Conservation (phyloP, 2,888 invertebrate species). For the Rhingia campestris region DNA sequence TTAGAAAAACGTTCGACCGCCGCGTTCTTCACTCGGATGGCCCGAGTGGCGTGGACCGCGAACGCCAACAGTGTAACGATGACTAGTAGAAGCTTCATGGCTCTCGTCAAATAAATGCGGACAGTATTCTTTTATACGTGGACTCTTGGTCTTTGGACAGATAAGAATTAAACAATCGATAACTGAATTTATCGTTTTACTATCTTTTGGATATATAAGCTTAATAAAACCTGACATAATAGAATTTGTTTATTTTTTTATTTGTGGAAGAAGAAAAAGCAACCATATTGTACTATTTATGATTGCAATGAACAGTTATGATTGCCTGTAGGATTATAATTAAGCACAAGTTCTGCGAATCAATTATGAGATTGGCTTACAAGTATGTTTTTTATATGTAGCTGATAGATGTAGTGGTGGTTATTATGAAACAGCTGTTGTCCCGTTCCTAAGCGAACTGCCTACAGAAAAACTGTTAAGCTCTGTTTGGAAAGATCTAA, state of each 20-base stretch:
- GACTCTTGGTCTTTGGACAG: slow-evolving; percentile 11
- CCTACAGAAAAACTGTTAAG: no score
- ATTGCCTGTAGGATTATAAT: neutral
- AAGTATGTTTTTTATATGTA: no score
- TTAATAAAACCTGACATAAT: slow-evolving; percentile 7
- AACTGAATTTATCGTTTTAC: slow-evolving; percentile 31
- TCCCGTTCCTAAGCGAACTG: no score
- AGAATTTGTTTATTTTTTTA: neutral
- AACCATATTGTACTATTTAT: slow-evolving; percentile 14
- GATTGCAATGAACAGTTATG: slow-evolving; percentile 24
- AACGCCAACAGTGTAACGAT: slow-evolving; percentile 25
- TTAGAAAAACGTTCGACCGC: neutral
- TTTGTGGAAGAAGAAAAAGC: slow-evolving; percentile 11
- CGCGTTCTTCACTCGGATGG: slow-evolving; percentile 28
- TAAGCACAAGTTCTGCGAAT: no score
- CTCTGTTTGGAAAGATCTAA: no score
- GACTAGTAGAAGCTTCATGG: slow-evolving; percentile 53
- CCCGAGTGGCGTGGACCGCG: slow-evolving; percentile 25
- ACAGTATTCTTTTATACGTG: slow-evolving; percentile 57
- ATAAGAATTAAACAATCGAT: slow-evolving; percentile 38
- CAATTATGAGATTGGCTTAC: no score
- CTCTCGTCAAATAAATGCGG: neutral
- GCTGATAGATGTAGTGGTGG: no score
- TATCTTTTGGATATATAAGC: slow-evolving; percentile 26
- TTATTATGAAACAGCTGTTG: no score